Base-by-base conservation (phyloP, 2,888 invertebrate genomes). In the Drosophila merina region DNA sequence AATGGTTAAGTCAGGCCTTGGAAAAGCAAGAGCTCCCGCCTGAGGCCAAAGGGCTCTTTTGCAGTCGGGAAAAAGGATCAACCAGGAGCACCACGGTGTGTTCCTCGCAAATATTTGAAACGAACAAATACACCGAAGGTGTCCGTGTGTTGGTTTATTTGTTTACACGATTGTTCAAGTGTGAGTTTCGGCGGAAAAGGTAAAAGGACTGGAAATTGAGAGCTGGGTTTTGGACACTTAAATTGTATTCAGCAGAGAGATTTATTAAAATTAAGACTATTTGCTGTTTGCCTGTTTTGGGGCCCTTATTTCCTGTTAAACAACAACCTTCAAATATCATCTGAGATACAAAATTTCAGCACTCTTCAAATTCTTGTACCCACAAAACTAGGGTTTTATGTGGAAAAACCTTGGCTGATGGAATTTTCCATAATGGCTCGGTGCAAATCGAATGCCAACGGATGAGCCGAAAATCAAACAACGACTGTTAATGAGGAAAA, bases 51-150 rank as follows among this genome's bases (percentile, higher is more conserved):
- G 26, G 31, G 52, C 36, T 31, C 44, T 36, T 25, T 44, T 36
- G 36, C 9, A 49, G 31, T 36, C 25, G 8, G 8, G n/a, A 25
- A 38, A 51, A 55, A 48, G 67, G 47, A 67, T 67, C 55, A 75
- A 75, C 69, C 50, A 25, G 52, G 42, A 58, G 47, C 55, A 54
- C 45, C 47, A 45, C 20, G 58, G 68, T 79, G 49, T 68, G 55
- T 51, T 64, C 31, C 66, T 62, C 42, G 74, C 71, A 79, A 80
- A 80, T 76, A 85, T 85, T 80, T 71, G 72, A 76, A 67, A n/a
- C 12, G 28, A 44, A 26, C 57, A 44, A 56, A 48, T 59, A 59
- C 57, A 28, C 28, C 36, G n/a, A 26, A 67, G 68, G 64, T 66
- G 64, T 67, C 36, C 33, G 33, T 63, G 50, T 63, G 26, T 51